Evolutionary conservation across 2,113 vertebrate species (phyloP), one percentile per base, ranked within the genome.

Genomic region (Seriola quinqueradiata): DNA sequence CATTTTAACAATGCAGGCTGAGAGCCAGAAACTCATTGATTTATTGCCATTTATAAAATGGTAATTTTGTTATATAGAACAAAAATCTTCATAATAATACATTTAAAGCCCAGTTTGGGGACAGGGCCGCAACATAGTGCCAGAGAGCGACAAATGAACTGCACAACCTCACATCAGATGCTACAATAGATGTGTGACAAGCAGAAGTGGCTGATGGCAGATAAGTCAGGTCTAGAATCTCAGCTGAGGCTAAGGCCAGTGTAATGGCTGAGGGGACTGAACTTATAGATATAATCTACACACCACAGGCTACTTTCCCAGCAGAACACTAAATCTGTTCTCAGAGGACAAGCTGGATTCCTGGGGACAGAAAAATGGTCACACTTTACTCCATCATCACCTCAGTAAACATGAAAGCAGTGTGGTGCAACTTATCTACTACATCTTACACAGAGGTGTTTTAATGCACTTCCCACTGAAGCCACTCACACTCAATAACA

Each of bases 141-240:
- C 9, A 69, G 40, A 42, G 38, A 34, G 63, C n/a, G 16, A 66
- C 3, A 17, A 44, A n/a, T 60, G 54, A 66, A 65, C 44, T 48
- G 19, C 52, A 48, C 19, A 5, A 14, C 70, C 57, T 38, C 44
- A 48, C 58, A 65, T 86, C 60, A 42, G 40, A 12, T 32, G 42
- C 50, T 81, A 16, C 50, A 44, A 12, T 11, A 23, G 42, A n/a
- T 50, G 38, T 66, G 28, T 69, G 85, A 80, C 52, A 54, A 77
- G 82, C 69, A 76, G 83, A 89, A 87, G 82, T 80, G 87, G 63
- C 74, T 78, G 71, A 50, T 71, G 42, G 54, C 58, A 57, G 85
- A 84, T 70, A 78, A 38, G 34, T 71, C 48, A 23, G 58, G 78
- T 54, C 61, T 12, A 38, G 40, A 55, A 70, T 71, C 70, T 80